These are phyloP conservation scores for Tetranychus cinnabarinus DNA, from an alignment of 1,140 invertebrate species.

Conservation along the genomic window DNA sequence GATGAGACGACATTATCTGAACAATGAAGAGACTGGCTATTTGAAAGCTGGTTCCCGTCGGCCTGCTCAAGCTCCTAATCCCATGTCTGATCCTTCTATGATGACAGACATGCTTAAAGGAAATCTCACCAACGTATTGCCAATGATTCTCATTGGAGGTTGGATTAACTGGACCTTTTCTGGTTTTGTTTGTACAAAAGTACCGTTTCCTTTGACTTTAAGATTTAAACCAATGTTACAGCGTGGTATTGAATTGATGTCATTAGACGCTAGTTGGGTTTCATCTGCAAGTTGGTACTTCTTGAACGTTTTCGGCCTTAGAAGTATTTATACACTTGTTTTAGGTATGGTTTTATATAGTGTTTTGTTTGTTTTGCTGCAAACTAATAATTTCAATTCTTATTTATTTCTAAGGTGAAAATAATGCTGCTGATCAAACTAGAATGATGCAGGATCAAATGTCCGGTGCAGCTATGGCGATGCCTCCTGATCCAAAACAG, in stretches of 20 bases:
- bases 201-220: conserved; percentile 90
- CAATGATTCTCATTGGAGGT: conserved; percentile 93
- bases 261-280: conserved; percentile 95
- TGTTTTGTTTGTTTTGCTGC: neutral
- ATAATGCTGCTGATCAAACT: conserved; percentile 67
- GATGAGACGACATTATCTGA: conserved; percentile 82
- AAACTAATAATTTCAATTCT: neutral
- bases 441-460: conserved; percentile 95
- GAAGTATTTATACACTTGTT: conserved; percentile 91
- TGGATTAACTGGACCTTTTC: conserved; percentile 99
- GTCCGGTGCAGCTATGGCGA: conserved; percentile 82
- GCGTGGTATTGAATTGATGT: conserved; percentile 78
- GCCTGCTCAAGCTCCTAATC: conserved; percentile 46
- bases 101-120: conserved; percentile 99
- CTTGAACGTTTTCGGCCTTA: conserved; percentile 90
- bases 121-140: conserved; percentile 89
- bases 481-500: conserved; percentile 89
- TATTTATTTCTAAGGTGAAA: neutral
- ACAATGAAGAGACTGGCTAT: conserved; percentile 75
- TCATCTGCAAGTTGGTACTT: conserved; percentile 99
- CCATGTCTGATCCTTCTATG: conserved; percentile 90
- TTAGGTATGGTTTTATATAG: conserved; percentile 32
- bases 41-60: conserved; percentile 71
- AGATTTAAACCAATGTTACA: conserved; percentile 99
- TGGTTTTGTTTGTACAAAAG: conserved; percentile 96